phyloP scores from a whole-genome alignment of 2,797 vertebrate species.

The Macrochelys suwanniensis region DNA sequence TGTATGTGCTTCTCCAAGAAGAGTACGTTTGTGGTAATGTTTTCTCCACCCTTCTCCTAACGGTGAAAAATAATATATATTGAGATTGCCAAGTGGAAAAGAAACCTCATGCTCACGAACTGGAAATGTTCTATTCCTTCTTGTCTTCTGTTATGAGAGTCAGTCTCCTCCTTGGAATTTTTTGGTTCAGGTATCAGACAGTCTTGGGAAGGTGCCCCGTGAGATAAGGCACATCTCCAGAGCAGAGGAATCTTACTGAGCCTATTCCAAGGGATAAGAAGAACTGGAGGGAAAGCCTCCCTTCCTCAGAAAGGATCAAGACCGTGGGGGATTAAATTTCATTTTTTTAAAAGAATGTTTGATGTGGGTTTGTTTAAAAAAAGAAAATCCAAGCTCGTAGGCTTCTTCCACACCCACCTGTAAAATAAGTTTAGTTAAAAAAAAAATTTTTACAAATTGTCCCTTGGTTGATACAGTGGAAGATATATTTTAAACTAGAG shows the following conservation, averaged over 20 bases:
- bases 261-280: neutral
- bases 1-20: conserved; percentile 28
- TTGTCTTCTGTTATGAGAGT: neutral
- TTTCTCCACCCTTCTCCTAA: conserved; percentile 18
- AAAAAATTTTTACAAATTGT: neutral
- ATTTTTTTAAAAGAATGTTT: neutral
- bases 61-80: conserved; percentile 15
- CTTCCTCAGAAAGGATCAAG: neutral
- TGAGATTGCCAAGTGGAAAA: conserved; percentile 30
- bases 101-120: conserved; percentile 59
- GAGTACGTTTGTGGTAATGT: conserved; percentile 42
- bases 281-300: neutral
- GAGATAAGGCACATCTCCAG: conserved; percentile 28
- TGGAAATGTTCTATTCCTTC: conserved; percentile 33
- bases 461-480: neutral
- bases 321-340: neutral
- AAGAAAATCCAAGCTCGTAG: neutral
- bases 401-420: neutral
- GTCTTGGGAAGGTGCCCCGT: neutral
- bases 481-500: neutral
- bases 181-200: conserved; percentile 49
- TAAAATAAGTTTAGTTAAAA: neutral
- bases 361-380: neutral
- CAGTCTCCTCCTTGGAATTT: neutral
- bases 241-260: neutral